A percentile compares a stretch with the other conserved stretches of the same genome.
Evolutionary conservation across 2,888 invertebrate genomes (phyloP).

Genomic region (Dichetophora obliterata): DNA sequence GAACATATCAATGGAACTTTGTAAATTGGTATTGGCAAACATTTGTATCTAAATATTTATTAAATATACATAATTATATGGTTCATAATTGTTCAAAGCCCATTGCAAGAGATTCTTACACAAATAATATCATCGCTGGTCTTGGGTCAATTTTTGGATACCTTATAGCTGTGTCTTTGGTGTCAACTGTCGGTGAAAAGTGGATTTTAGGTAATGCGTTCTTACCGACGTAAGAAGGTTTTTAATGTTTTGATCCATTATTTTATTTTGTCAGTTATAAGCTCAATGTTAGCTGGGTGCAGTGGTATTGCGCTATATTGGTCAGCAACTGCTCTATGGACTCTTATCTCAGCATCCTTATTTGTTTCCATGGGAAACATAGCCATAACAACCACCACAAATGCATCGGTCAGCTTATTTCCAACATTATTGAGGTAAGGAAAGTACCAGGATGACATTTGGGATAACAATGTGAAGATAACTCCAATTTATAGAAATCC

Average conservation of each 20-base stretch:
- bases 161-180: constrained; percentile 71
- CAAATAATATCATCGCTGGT: constrained; percentile 77
- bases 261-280: constrained; percentile 54
- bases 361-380: constrained; percentile 64
- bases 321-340: constrained; percentile 70
- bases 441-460: too few species aligned
- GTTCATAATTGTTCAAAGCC: too few species aligned
- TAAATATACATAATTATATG: too few species aligned
- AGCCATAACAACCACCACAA: constrained; percentile 51
- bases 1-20: too few species aligned
- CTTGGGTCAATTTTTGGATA: constrained; percentile 74
- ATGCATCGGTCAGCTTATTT: constrained; percentile 53
- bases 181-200: constrained; percentile 71
- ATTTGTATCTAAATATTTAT: too few species aligned
- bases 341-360: constrained; percentile 71
- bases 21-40: too few species aligned
- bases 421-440: constrained; percentile 55
- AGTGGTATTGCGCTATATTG: constrained; percentile 72
- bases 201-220: constrained; percentile 68
- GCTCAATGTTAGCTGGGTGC: constrained; percentile 68
- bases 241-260: constrained; percentile 22
- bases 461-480: too few species aligned
- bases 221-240: constrained; percentile 38
- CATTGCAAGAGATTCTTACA: constrained; percentile 71
- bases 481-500: too few species aligned